Conservation (phyloP, 2,888 invertebrate genomes). For the Tetragonisca angustula region DNA sequence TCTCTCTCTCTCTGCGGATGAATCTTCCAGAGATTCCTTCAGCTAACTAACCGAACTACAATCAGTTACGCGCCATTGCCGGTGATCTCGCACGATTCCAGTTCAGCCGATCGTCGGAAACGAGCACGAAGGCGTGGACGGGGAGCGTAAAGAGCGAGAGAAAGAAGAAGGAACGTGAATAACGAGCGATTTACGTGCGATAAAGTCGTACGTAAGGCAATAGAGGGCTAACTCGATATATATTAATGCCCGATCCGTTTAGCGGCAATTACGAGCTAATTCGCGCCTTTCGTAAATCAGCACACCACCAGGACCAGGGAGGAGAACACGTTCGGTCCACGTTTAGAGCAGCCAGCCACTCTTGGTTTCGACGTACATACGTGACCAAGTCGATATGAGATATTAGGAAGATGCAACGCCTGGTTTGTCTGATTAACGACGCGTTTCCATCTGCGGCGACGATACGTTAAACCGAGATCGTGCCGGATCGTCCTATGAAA, state of each 20-base stretch:
- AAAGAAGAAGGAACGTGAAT: conserved; percentile 15
- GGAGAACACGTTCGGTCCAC: no score
- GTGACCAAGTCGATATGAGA: conserved; percentile 37
- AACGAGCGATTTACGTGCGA: conserved; percentile 57
- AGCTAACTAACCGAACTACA: conserved; percentile 18
- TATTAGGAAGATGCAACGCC: conserved; percentile 42
- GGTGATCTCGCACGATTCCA: conserved; percentile 39
- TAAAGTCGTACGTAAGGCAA: conserved; percentile 33
- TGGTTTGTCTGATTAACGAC: conserved; percentile 58
- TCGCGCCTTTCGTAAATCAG: conserved; percentile 65
- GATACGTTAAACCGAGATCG: conserved; percentile 24
- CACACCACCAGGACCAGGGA: not conserved
- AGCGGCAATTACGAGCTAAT: conserved; percentile 57
- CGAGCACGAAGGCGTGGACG: conserved; percentile 1
- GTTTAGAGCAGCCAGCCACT: not conserved
- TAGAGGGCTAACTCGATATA: conserved; percentile 44
- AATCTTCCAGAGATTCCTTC: not conserved
- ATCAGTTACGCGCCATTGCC: conserved; percentile 38
- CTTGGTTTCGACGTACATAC: conserved; percentile 27
- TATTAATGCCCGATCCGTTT: conserved; percentile 57
- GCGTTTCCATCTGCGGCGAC: conserved; percentile 47
- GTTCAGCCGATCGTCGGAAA: conserved; percentile 26
- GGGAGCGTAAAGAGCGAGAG: not conserved
- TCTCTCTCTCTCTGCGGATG: no score
- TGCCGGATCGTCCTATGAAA: not conserved